A percentile compares a stretch with the other conserved stretches of the same genome.
phyloP scores from a whole-genome alignment of 2,888 invertebrate genomes.

The Prosapia bicincta region DNA sequence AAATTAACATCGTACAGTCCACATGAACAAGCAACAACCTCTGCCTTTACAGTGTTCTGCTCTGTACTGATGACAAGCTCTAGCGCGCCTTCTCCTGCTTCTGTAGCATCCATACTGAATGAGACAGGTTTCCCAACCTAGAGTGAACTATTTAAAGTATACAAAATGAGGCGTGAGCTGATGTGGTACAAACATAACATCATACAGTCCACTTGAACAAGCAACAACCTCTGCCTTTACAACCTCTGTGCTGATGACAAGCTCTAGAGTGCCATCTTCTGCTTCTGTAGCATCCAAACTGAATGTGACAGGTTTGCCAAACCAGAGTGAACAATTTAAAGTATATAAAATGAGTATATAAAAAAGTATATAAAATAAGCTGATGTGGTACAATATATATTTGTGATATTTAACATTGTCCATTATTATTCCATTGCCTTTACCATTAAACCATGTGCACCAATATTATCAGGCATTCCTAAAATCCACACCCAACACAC shows the following conservation, averaged over 20 bases:
- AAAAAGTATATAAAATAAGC: no score
- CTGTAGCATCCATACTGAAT: conserved; percentile 91
- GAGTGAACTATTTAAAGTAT: conserved; percentile 90
- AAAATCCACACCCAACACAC: no score
- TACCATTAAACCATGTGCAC: conserved; percentile 90
- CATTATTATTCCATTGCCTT: no score
- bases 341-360: no score
- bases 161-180: conserved; percentile 87
- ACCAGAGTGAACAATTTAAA: no score
- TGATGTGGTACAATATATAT: conserved; percentile 88
- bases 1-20: conserved; percentile 92
- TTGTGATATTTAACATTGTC: no score
- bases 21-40: conserved; percentile 84
- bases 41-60: conserved; percentile 84
- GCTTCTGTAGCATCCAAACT: conserved; percentile 94
- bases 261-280: conserved; percentile 87
- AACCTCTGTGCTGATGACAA: conserved; percentile 87
- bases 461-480: no score
- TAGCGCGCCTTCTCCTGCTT: conserved; percentile 90
- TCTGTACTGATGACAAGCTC: conserved; percentile 89
- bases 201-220: conserved; percentile 85
- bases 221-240: conserved; percentile 88
- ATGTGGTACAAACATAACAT: conserved; percentile 89
- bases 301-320: conserved; percentile 85
- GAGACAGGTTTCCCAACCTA: conserved; percentile 81